A percentile compares a stretch with the other conserved stretches of the same genome.
Conservation (phyloP, 2,113 vertebrate species). For the Actenoides lindsayi region DNA sequence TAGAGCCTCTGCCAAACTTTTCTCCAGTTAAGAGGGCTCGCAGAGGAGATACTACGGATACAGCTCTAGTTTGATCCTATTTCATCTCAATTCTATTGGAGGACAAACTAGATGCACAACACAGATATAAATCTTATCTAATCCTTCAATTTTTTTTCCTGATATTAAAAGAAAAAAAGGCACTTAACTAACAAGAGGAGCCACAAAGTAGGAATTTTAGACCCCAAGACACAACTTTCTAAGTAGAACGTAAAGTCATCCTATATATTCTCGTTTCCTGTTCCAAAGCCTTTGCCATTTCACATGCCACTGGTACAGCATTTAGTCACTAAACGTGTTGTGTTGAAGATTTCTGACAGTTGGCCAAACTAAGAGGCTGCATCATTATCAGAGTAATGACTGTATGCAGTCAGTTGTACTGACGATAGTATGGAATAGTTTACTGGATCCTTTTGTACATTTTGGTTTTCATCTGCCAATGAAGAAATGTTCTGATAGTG, state of each 20-base stretch:
- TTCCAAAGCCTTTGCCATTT: not conserved
- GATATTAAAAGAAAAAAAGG: not conserved
- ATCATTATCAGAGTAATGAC: not conserved
- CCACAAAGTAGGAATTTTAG: not conserved
- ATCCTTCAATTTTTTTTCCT: not conserved
- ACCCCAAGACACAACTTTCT: not conserved
- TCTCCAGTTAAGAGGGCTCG: not conserved
- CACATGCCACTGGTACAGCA: not conserved
- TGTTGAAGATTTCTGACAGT: not conserved
- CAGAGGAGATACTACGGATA: not conserved
- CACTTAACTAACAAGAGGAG: not conserved
- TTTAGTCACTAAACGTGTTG: not conserved
- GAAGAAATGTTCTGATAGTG: constrained; percentile 25
- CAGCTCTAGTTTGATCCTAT: not conserved
- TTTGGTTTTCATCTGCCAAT: constrained; percentile 50
- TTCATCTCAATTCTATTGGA: not conserved
- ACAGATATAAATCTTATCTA: not conserved
- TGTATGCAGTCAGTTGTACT: not conserved
- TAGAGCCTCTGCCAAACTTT: not conserved
- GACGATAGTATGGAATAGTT: constrained; percentile 30
- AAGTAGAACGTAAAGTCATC: not conserved
- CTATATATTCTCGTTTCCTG: not conserved
- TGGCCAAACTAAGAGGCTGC: constrained; percentile 2
- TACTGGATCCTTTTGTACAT: constrained; percentile 28
- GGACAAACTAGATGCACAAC: not conserved